These are phyloP conservation scores for Aphelocoma californica DNA, from an alignment of 2,797 vertebrate species.

Conservation along the genomic window DNA sequence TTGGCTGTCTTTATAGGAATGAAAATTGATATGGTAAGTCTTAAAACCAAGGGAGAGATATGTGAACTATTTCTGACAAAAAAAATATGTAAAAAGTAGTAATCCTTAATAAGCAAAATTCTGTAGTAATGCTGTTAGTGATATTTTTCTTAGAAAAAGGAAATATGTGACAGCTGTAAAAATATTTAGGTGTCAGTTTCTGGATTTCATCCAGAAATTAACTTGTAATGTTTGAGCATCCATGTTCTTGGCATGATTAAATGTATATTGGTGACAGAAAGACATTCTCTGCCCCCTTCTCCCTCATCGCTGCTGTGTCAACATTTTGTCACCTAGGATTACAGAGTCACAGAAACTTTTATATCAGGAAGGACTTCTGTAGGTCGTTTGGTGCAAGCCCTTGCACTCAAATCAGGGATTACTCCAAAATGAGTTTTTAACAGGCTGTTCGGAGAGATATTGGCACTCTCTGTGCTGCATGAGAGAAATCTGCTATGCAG, in stretches of 20 bases:
- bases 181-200: background rate
- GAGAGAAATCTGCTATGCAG: background rate
- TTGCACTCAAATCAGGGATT: background rate
- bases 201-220: background rate
- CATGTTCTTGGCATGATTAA: background rate
- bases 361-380: background rate
- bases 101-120: background rate
- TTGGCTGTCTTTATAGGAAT: background rate
- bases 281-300: background rate
- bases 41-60: background rate
- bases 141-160: background rate
- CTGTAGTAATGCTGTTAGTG: background rate
- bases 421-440: background rate
- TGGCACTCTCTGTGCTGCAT: background rate
- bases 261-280: background rate
- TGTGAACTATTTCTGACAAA: background rate
- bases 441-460: background rate
- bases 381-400: background rate
- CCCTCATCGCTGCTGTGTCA: fast-evolving
- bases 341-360: background rate
- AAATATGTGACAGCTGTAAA: background rate
- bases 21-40: background rate
- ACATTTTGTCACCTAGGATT: background rate
- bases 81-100: background rate
- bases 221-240: background rate